Percentiles rank a stretch among this genome's conserved stretches.
Conservation (phyloP, 2,797 vertebrate genomes). For the Carapus acus region DNA sequence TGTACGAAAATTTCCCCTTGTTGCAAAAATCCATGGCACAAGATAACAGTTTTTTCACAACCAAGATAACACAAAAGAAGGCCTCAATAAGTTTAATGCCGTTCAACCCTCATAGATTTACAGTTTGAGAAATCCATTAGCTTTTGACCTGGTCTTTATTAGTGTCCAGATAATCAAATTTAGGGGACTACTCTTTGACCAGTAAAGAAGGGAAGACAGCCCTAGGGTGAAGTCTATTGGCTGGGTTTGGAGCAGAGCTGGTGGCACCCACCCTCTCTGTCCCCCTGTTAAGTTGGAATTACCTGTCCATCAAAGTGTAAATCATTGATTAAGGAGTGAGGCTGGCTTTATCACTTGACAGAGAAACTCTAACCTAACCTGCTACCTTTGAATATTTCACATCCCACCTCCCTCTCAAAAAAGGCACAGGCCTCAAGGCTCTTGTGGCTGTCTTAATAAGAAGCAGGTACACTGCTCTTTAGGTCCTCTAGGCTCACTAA, state of each 20-base stretch:
- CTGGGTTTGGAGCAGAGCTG: constrained; percentile 46
- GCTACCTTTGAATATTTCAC: constrained; percentile 57
- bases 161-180: constrained; percentile 92
- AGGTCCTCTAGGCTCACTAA: constrained; percentile 65
- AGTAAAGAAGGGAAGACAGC: constrained; percentile 76
- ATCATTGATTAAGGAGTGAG: constrained; percentile 30
- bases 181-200: constrained; percentile 75
- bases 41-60: constrained; percentile 58
- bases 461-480: constrained; percentile 71
- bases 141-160: constrained; percentile 90
- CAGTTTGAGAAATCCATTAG: constrained; percentile 58
- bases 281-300: constrained; percentile 7
- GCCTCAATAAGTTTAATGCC: constrained; percentile 30
- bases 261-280: constrained; percentile 18
- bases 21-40: constrained; percentile 46
- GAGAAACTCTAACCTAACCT: constrained; percentile 40
- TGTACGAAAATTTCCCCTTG: constrained; percentile 49
- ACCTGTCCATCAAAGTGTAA: constrained; percentile 41
- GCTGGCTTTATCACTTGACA: constrained; percentile 34
- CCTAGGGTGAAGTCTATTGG: constrained; percentile 60
- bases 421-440: constrained; percentile 51
- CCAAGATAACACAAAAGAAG: constrained; percentile 47
- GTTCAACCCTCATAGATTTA: constrained; percentile 33
- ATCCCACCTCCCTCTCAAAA: constrained; percentile 52
- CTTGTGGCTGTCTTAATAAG: constrained; percentile 67